Base-by-base conservation (phyloP, 1,140 invertebrate genomes). In the Maniola jurtina region DNA sequence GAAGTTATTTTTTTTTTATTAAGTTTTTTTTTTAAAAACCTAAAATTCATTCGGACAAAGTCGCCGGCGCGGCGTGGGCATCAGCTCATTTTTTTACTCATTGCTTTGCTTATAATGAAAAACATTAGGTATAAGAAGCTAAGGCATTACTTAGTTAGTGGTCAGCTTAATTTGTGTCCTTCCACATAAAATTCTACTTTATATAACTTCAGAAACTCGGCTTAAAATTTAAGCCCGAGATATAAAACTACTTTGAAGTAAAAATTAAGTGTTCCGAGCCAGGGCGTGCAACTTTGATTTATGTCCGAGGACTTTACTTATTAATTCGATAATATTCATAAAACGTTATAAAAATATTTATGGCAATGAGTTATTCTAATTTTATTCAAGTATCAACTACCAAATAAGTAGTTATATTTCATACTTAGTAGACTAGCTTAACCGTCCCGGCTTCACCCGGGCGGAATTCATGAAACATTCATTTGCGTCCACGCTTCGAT, bases 191-290 rank as follows among this genome's bases (percentile, higher is more conserved):
- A 16, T 16, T 50, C 48, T 25, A 50, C 48, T 50, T 50, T 16
- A 50, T 50, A 50, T 50, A 50, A 50, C 48, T 50, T 50, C 10
- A 16, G 14, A 50, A 50, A 25, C 48, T 50, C 15, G 48, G 48
- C 48, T 50, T 50, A 50, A 50, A 50, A 25, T 50, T 50, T 50
- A 50, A 50, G 48, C 48, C 15, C 15, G 48, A 50, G 48, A 50
- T 50, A 50, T 50, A 50, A 50, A 50, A 50, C 48, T 50, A 50
- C 48, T 50, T 50, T 16, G 48, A 50, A 50, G 48, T 50, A 50
- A 50, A 50, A 50, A 50, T 50, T 50, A 50, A 50, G 48, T 50
- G 14, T 50, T 50, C 48, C 16, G 14, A 50, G 6, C 48, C n/a
- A n/a, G 48, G 48, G 48, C 48, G 48, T 50, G 48, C 48, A 25